Percentiles rank a stretch among this genome's conserved stretches.
Evolutionary conservation across 2,113 vertebrate species (phyloP).

Genomic region (Eira barbara): DNA sequence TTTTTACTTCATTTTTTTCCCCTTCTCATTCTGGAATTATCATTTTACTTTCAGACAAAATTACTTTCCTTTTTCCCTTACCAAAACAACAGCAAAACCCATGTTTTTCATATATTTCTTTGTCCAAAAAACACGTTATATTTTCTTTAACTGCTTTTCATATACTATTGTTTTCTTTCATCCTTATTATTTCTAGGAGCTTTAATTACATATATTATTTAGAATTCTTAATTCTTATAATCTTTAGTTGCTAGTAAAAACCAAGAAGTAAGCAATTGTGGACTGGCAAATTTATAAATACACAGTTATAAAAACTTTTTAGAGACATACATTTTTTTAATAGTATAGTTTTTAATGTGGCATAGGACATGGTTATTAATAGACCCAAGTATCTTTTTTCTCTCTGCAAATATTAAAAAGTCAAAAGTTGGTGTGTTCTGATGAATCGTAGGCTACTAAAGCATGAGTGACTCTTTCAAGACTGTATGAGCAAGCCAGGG

Average conservation of each 20-base stretch:
- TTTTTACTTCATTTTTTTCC: neutral
- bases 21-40: neutral
- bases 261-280: neutral
- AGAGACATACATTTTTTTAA: neutral
- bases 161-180: neutral
- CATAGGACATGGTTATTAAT: neutral
- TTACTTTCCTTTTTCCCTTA: neutral
- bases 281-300: neutral
- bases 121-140: neutral
- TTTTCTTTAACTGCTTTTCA: neutral
- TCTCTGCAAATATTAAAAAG: neutral
- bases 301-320: neutral
- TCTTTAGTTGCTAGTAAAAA: neutral
- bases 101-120: neutral
- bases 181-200: neutral
- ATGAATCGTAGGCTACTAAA: neutral
- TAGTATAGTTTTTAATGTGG: neutral
- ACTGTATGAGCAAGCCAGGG: neutral
- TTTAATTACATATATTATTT: neutral
- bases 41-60: neutral
- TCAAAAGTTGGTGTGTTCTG: too few relatives aligned
- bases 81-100: neutral
- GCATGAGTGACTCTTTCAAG: neutral
- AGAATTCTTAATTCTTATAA: neutral
- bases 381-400: neutral